Evolutionary conservation across 2,888 invertebrate species (phyloP).

Genomic region (Anthophora plumipes): DNA sequence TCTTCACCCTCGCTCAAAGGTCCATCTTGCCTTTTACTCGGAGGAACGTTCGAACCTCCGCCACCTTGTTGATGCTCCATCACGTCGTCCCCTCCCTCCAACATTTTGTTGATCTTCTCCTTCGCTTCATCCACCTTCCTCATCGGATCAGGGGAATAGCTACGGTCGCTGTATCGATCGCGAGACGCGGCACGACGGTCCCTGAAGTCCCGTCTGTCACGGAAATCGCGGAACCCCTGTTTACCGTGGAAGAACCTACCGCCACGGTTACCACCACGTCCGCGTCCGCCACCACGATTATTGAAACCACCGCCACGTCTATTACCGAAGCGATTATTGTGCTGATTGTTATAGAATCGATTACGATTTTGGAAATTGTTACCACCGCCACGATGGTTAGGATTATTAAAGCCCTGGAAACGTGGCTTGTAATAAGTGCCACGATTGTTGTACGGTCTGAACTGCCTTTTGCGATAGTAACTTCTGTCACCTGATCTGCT

Average conservation of each 20-base stretch:
- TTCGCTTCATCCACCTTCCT: constrained; percentile 86
- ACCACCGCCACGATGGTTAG: constrained; percentile 86
- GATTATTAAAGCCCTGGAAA: constrained; percentile 88
- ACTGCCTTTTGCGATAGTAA: constrained; percentile 81
- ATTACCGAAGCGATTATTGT: constrained; percentile 80
- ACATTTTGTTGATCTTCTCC: constrained; percentile 87
- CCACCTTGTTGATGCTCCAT: constrained; percentile 72
- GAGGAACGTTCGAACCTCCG: constrained; percentile 70
- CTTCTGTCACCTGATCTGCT: constrained; percentile 85
- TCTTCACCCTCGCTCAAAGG: constrained; percentile 87
- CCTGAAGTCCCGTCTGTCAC: constrained; percentile 88
- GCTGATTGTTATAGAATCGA: constrained; percentile 81
- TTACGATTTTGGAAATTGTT: constrained; percentile 82
- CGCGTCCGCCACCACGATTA: constrained; percentile 78
- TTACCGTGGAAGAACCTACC: constrained; percentile 83
- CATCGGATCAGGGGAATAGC: constrained; percentile 86
- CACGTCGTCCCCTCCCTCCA: constrained; percentile 83
- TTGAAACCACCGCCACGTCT: constrained; percentile 79
- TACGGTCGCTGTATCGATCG: constrained; percentile 85
- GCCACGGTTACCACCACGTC: constrained; percentile 77
- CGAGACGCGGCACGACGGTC: constrained; percentile 86
- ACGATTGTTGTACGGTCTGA: constrained; percentile 87
- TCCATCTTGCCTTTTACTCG: constrained; percentile 85
- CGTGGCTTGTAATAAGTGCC: constrained; percentile 93
- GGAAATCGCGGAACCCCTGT: constrained; percentile 88